phyloP scores from a whole-genome alignment of 1,140 invertebrate species.

The Zaprionus camerounensis region DNA sequence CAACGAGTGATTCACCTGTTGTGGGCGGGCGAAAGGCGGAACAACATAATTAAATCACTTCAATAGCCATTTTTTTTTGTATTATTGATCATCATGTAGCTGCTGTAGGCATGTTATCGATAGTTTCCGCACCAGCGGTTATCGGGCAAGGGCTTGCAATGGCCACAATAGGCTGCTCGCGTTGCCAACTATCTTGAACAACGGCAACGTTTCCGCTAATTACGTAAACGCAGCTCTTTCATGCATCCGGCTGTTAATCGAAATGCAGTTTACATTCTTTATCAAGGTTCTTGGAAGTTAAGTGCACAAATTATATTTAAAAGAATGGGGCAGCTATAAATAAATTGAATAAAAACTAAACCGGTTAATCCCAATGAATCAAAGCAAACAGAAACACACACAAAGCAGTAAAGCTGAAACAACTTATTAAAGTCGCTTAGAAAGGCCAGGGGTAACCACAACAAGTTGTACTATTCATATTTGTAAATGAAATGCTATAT shows the following conservation, averaged over 20 bases:
- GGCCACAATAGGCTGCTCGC: background rate
- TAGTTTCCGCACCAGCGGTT: background rate
- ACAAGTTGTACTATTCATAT: slow-evolving; percentile 53
- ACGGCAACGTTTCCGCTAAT: slow-evolving; percentile 50
- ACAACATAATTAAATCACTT: slow-evolving; percentile 25
- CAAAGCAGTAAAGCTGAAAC: slow-evolving; percentile 25
- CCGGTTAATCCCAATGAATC: slow-evolving; percentile 53
- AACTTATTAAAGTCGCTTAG: slow-evolving; percentile 53
- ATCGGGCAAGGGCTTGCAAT: background rate
- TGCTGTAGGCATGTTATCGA: background rate
- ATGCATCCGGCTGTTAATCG: slow-evolving; percentile 59
- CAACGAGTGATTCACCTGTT: slow-evolving; percentile 9
- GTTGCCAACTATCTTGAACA: slow-evolving; percentile 6
- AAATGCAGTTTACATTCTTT: slow-evolving; percentile 56
- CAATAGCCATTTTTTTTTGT: slow-evolving; percentile 6
- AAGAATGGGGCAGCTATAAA: slow-evolving; percentile 47
- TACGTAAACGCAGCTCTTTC: slow-evolving; percentile 46
- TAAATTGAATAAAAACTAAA: slow-evolving; percentile 55
- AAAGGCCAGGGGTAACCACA: slow-evolving; percentile 64
- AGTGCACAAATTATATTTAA: slow-evolving; percentile 58
- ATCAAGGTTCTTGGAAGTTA: slow-evolving; percentile 39
- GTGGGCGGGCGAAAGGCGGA: slow-evolving; percentile 44
- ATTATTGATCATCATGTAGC: background rate
- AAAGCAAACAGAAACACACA: slow-evolving; percentile 40
- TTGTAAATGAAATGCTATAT: background rate